These are phyloP conservation scores for Mechanitis mazaeus DNA, from an alignment of 2,888 invertebrate genomes.

Conservation along the genomic window DNA sequence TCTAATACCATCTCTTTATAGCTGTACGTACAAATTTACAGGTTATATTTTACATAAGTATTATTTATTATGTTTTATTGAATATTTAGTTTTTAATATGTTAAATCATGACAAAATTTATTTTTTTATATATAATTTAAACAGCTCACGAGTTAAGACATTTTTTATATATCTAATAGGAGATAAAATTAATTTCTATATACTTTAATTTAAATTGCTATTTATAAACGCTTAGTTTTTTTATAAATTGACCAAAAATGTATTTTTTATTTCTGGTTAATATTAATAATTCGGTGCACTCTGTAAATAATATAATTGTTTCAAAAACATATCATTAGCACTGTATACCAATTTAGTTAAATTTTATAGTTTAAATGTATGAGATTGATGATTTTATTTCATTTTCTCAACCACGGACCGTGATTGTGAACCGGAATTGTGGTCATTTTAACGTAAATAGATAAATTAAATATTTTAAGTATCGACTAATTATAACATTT, in stretches of 20 bases:
- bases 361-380: slow-evolving; percentile 11
- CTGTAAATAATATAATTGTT: slow-evolving; percentile 13
- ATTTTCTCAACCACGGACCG: background rate
- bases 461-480: slow-evolving; percentile 7
- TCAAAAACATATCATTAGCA: slow-evolving; percentile 24
- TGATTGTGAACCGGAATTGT: background rate
- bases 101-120: slow-evolving; percentile 67
- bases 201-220: too few relatives aligned
- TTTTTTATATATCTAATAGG: slow-evolving; percentile 24
- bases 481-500: slow-evolving; percentile 9
- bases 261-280: slow-evolving; percentile 12
- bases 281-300: slow-evolving; percentile 18
- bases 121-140: slow-evolving; percentile 47
- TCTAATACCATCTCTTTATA: slow-evolving; percentile 29
- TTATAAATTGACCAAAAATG: too few relatives aligned
- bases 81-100: slow-evolving; percentile 48
- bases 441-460: slow-evolving; percentile 7
- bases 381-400: slow-evolving; percentile 10
- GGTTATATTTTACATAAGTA: slow-evolving; percentile 51
- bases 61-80: slow-evolving; percentile 54
- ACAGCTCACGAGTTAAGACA: slow-evolving; percentile 17
- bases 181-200: slow-evolving; percentile 16
- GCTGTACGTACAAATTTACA: slow-evolving; percentile 61
- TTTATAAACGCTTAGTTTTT: too few relatives aligned
- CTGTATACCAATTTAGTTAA: slow-evolving; percentile 16